Conservation (phyloP, 2,888 invertebrate genomes). For the Phaedon cochleariae region DNA sequence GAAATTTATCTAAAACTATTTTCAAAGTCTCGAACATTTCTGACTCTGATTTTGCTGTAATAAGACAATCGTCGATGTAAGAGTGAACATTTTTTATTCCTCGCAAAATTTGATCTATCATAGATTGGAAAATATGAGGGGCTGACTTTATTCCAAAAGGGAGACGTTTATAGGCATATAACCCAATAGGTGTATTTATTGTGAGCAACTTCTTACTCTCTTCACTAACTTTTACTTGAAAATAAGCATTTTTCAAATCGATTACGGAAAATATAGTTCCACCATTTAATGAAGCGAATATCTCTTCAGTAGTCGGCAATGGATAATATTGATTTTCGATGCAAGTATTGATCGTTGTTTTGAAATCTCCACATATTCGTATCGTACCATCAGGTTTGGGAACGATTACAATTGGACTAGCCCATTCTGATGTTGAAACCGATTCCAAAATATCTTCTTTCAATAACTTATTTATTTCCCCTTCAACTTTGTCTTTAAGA, state of each 20-base stretch:
- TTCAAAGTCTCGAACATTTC: constrained; percentile 6
- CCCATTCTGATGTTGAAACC: constrained; percentile 48
- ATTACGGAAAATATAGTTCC: constrained; percentile 18
- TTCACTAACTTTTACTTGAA: constrained; percentile 17
- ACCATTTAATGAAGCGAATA: constrained; percentile 20
- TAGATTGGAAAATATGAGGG: constrained; percentile 20
- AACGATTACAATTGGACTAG: constrained; percentile 51
- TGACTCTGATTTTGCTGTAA: neutral
- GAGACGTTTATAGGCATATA: constrained; percentile 20
- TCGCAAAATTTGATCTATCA: constrained; percentile 27
- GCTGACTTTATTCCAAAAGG: constrained; percentile 18
- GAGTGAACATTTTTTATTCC: constrained; percentile 11
- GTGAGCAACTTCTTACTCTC: constrained; percentile 15
- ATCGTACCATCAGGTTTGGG: constrained; percentile 43
- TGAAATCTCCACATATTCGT: constrained; percentile 52
- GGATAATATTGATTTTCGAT: constrained; percentile 20
- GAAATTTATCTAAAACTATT: constrained; percentile 6
- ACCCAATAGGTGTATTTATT: constrained; percentile 27
- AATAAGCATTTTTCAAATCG: constrained; percentile 21
- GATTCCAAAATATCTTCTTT: constrained; percentile 17
- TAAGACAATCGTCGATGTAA: constrained; percentile 24
- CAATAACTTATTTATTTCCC: constrained; percentile 34
- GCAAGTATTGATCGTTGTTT: constrained; percentile 28
- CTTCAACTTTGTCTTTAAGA: neutral
- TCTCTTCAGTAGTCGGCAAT: constrained; percentile 12